phyloP scores from a whole-genome alignment of 2,797 vertebrate genomes.

The Pipistrellus pygmaeus region DNA sequence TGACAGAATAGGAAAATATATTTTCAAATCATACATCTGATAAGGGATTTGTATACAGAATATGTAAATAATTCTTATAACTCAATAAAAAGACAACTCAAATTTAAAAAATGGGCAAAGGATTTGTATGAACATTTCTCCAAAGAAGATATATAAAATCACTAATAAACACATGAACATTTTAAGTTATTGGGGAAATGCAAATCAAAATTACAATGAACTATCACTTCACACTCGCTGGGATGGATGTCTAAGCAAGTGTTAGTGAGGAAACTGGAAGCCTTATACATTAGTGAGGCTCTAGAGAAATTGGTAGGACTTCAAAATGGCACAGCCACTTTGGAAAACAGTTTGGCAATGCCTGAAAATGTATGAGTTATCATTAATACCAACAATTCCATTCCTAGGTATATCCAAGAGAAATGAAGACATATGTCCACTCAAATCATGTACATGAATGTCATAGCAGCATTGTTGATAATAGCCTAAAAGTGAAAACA shows the following conservation, averaged over 20 bases:
- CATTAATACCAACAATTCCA: neutral
- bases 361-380: neutral
- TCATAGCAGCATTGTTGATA: neutral
- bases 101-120: neutral
- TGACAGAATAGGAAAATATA: neutral
- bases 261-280: neutral
- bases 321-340: neutral
- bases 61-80: neutral
- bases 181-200: neutral
- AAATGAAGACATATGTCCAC: neutral
- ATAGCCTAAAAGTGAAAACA: neutral
- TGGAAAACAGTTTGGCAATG: neutral
- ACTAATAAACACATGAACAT: neutral
- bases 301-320: neutral
- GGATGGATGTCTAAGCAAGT: neutral
- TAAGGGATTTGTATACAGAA: neutral
- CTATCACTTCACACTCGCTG: neutral
- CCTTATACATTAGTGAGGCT: neutral
- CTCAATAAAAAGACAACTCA: neutral
- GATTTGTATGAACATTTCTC: neutral
- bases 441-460: neutral
- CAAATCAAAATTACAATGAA: constrained; percentile 1
- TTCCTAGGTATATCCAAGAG: neutral
- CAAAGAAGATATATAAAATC: neutral
- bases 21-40: neutral